phyloP scores from a whole-genome alignment of 2,888 invertebrate species.

The Drosophila mimetica region DNA sequence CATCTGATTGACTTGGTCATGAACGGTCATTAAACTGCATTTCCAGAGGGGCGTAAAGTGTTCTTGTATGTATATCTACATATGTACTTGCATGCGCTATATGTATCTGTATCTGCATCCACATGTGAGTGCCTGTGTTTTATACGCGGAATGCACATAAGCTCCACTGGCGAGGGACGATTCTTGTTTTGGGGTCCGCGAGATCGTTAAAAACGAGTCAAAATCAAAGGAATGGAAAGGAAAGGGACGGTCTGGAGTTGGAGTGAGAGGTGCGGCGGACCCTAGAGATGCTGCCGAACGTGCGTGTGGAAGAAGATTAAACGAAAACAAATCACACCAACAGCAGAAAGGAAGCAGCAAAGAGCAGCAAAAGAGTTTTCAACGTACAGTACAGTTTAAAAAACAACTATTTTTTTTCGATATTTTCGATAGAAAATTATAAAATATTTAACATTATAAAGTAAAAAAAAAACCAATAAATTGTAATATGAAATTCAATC shows the following conservation, averaged over 20 bases:
- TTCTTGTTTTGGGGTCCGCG: constrained; percentile 47
- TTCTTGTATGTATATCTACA: not conserved
- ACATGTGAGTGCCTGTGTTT: constrained; percentile 19
- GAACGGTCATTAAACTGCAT: constrained; percentile 44
- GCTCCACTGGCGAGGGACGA: constrained; percentile 15
- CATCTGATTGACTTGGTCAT: constrained; percentile 45
- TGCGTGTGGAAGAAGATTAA: constrained; percentile 48
- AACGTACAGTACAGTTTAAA: constrained; percentile 5
- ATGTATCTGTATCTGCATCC: constrained; percentile 17
- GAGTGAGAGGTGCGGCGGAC: constrained; percentile 29
- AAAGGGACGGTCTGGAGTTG: constrained; percentile 1
- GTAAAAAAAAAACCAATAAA: not conserved
- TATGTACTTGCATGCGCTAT: not conserved
- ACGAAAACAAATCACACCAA: constrained; percentile 51
- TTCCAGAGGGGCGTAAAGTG: constrained; percentile 37
- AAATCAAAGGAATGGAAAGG: not conserved
- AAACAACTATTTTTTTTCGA: constrained; percentile 5
- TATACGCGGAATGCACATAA: constrained; percentile 29
- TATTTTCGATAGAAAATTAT: not conserved
- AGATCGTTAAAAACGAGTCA: constrained; percentile 43
- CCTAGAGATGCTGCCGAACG: constrained; percentile 44
- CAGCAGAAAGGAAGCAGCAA: constrained; percentile 13
- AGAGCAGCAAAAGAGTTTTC: constrained; percentile 47
- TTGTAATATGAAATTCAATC: not conserved
- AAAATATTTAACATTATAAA: not conserved